Base-by-base conservation (phyloP, 2,113 vertebrate species). In the Argyrosomus japonicus region DNA sequence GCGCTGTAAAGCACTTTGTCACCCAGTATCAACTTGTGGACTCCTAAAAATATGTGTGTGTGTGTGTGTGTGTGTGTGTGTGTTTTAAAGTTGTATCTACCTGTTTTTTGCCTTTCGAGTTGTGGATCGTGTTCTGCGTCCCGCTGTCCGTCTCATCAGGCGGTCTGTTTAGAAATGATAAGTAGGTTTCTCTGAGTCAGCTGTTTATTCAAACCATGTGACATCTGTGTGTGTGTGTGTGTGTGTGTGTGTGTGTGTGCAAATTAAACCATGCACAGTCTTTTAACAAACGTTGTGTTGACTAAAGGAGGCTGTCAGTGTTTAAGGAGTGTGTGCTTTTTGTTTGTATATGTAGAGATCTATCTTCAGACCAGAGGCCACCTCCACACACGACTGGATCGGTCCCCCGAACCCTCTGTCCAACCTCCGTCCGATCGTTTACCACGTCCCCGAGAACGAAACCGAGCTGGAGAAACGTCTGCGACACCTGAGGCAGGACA, bases 401-500 rank as follows among this genome's bases (percentile, higher is more conserved):
- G 98, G 98, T 1, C 98, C 98, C 2, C 97, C 98, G 0, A 96
- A 99, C 92, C 92, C 82, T 21, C 88, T 92, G 47, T 99, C 98
- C n/a, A 99, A 98, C 86, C 95, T 99, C 25, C 95, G 98, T 0
- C 97, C 97, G 0, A 62, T 99, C 68, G 90, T 96, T 61, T 98
- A 97, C 87, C 92, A 94, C 15, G 51, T 95, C 79, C 94, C 96
- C 0, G 94, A 95, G 7, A 80, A 96, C 0, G 98, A 99, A 56
- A 95, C 96, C 0, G 80, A 93, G 6, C 82, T 96, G 93, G 96
- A 98, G 89, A 95, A 78, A 73, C 93, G 93, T 6, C 95, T 99
- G 72, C 91, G 98, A 68, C 91, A 95, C 70, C 81, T 97, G 1
- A 94, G 98, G 77, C 97, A 97, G 84, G 97, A 98, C 79, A 97